Base-by-base conservation (phyloP, 2,797 vertebrate genomes). In the Bradypodion pumilum region DNA sequence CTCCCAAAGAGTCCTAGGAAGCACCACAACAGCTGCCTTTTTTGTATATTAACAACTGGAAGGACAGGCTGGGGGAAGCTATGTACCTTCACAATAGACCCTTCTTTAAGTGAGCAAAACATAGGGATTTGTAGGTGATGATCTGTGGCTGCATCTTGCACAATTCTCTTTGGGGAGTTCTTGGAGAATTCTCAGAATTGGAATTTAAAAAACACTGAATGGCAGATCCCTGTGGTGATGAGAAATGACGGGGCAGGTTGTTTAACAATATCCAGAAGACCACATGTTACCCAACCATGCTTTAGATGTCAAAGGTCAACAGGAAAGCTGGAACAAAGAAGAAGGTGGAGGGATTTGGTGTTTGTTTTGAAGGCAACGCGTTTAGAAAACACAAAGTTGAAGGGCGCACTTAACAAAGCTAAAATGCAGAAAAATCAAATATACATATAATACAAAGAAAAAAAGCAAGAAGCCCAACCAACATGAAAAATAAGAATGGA, bases 351-450 rank as follows among this genome's bases (percentile, higher is more conserved):
- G 82, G 32, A 23, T 4, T 70, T 37, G 5, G 32, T 63, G 8
- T 73, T 46, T 32, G 29, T 6, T 69, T 60, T 78, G 46, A 73
- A 89, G 7, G 49, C 74, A 86, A 59, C n/a, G 78, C 63, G 56
- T 69, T 82, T 44, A 85, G 86, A 90, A 1, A 32, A 76, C 82
- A 76, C 35, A 49, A 35, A 78, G 5, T 19, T 56, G 90, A 83
- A 78, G 83, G 75, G 27, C 10, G 10, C 0, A 2, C 74, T 83
- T 82, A 80, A 75, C 52, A 56, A 76, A 3, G 78, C 66, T 23
- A 76, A 42, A 87, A 77, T 21, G 74, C 66, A 37, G 21, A 73
- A 70, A 44, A 91, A 86, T 86, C 75, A 89, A 92, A 93, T 80
- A 13, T 52, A 84, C 82, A 93, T 80, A 13, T 56, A 83, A 83